Evolutionary conservation across 2,888 invertebrate species (phyloP).

Genomic region (Caenorhabditis auriculariae): DNA sequence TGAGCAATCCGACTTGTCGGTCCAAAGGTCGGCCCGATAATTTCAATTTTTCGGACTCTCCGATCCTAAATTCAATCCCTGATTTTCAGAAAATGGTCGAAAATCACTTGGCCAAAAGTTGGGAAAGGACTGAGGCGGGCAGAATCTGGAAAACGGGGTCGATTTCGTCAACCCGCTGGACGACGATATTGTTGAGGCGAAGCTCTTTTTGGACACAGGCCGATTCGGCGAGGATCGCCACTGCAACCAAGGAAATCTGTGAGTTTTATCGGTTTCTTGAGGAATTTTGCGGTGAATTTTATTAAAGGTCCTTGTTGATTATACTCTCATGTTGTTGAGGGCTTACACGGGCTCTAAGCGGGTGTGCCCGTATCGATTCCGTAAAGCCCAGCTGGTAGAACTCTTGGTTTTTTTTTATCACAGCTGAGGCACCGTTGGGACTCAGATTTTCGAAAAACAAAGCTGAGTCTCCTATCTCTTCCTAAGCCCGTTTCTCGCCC

Average conservation of each 20-base stretch:
- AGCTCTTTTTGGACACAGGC: constrained; percentile 84
- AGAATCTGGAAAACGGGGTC: constrained; percentile 88
- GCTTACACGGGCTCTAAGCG: too few relatives aligned
- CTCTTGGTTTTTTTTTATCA: too few relatives aligned
- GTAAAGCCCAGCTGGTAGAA: too few relatives aligned
- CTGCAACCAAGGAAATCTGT: constrained; percentile 56
- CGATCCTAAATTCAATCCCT: constrained; percentile 49
- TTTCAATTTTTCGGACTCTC: constrained; percentile 83
- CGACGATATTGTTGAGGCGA: constrained; percentile 82
- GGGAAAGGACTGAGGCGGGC: constrained; percentile 82
- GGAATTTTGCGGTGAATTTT: too few relatives aligned
- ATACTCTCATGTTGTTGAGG: too few relatives aligned
- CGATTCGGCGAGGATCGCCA: constrained; percentile 94
- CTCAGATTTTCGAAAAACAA: too few relatives aligned
- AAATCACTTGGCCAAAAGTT: constrained; percentile 11
- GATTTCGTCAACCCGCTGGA: constrained; percentile 89
- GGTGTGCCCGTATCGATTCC: too few relatives aligned
- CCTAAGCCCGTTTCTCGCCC: too few relatives aligned
- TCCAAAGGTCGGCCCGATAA: constrained; percentile 87
- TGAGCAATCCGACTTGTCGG: constrained; percentile 91
- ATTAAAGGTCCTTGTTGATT: too few relatives aligned
- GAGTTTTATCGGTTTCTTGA: too few relatives aligned
- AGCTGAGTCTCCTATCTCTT: too few relatives aligned
- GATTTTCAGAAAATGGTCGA: background rate
- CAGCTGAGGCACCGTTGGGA: too few relatives aligned